A percentile compares a stretch with the other conserved stretches of the same genome.
Conservation (phyloP, 2,113 vertebrate species). For the Cyprinodon tularosa region DNA sequence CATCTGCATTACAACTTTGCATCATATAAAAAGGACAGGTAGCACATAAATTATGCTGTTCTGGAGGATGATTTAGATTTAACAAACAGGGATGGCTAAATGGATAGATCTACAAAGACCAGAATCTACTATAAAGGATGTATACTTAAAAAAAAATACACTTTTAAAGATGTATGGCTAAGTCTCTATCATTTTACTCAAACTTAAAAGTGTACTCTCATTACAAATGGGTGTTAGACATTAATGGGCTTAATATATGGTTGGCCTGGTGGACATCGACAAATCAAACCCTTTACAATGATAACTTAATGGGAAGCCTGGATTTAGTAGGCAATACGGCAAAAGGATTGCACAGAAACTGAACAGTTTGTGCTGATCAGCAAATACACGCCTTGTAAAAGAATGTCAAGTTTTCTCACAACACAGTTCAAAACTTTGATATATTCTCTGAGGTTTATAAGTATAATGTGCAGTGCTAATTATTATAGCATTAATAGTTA, state of each 20-base stretch:
- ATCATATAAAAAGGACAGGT: slow-evolving; percentile 6
- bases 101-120: slow-evolving; percentile 7
- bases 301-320: neutral
- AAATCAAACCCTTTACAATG: neutral
- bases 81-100: slow-evolving; percentile 4
- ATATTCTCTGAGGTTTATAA: neutral
- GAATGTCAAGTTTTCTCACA: neutral
- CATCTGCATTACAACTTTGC: slow-evolving; percentile 11
- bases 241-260: neutral
- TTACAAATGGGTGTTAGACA: neutral
- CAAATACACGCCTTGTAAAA: neutral
- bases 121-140: neutral
- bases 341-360: too few relatives aligned
- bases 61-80: neutral
- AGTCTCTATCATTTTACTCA: neutral
- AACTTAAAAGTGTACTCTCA: neutral
- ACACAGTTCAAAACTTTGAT: neutral
- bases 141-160: neutral
- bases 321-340: neutral
- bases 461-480: neutral
- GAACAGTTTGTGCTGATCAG: neutral
- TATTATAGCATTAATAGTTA: neutral
- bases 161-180: neutral
- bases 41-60: slow-evolving; percentile 3
- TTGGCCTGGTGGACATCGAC: neutral